Percentiles rank a stretch among this genome's conserved stretches.
phyloP scores from a whole-genome alignment of 2,797 vertebrate genomes.

The Sphenopsis melanotis region DNA sequence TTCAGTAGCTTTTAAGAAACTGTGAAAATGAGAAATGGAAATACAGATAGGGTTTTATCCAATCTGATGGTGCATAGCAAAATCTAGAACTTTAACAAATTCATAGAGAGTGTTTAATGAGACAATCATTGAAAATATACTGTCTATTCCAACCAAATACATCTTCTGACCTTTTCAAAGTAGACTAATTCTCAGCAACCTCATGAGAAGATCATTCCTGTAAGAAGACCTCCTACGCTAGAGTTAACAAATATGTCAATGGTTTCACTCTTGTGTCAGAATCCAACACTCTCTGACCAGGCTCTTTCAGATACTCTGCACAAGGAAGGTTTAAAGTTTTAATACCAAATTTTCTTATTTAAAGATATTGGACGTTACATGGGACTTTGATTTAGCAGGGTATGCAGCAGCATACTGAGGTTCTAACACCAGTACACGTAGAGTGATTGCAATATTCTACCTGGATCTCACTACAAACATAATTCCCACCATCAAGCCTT shows the following conservation, averaged over 20 bases:
- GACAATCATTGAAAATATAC: not conserved
- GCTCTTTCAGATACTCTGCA: not conserved
- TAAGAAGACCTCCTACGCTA: not conserved
- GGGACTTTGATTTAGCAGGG: not conserved
- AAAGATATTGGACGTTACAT: accelerated
- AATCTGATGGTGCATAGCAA: not conserved
- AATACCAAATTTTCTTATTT: not conserved
- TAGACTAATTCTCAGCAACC: not conserved
- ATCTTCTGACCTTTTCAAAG: not conserved
- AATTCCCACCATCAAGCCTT: not conserved
- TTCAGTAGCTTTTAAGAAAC: not conserved
- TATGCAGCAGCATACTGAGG: not conserved
- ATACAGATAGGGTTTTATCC: not conserved
- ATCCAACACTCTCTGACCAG: not conserved
- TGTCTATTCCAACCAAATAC: not conserved
- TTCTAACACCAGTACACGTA: not conserved
- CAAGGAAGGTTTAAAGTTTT: not conserved
- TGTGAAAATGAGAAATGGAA: not conserved
- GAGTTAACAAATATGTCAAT: not conserved
- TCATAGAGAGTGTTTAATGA: not conserved
- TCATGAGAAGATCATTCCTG: not conserved
- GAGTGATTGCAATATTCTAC: not conserved
- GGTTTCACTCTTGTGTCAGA: not conserved
- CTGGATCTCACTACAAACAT: not conserved
- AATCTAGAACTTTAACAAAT: not conserved